Evolutionary conservation across 2,888 invertebrate species (phyloP), one percentile per base, ranked within the genome.

Genomic region (Amphipoea oculea): DNA sequence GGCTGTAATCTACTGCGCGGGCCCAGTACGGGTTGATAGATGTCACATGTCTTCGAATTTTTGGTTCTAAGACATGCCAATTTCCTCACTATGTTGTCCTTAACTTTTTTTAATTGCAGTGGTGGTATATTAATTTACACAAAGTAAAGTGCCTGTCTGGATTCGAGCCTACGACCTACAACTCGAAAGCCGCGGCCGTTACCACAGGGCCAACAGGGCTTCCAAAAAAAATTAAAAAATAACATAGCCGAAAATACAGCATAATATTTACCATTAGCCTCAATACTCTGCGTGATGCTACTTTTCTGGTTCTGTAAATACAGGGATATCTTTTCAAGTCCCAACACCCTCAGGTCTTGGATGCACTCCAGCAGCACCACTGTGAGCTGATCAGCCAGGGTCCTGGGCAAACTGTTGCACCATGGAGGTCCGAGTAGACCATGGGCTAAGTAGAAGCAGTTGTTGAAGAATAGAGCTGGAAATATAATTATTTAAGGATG

Each of bases 381-480:
- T 75, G 92, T 92, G 1, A 97, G 92, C 36, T 92, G 91, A 51
- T 95, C 92, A 1, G 96, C 95, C 17, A 96, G 80, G 0, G 86
- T 77, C 0, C 89, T 82, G 0, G 96, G 95, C 62, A 96, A 89
- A 2, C 91, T 92, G 78, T 88, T 92, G 85, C 92, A 93, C 97
- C 97, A 97, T 0, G 97, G 97, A n/a, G 96, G 96, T 0, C 97
- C 97, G 0, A 97, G 90, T n/a, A 97, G 89, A 6, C 97, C 94
- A 72, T 97, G 97, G 0, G 97, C 95, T 66, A 97, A 86, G 90
- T 97, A 97, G 92, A 95, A 96, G 88, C 97, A 97, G 90, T 97
- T 97, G 91, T 97, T 97, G 94, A 97, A 97, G 91, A 96, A 97
- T 77, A 97, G 84, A 40, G 96, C 97, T 97, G 93, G 91, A 94